Evolutionary conservation across 2,888 invertebrate species (phyloP).

Genomic region (Sarcophaga caerulescens): DNA sequence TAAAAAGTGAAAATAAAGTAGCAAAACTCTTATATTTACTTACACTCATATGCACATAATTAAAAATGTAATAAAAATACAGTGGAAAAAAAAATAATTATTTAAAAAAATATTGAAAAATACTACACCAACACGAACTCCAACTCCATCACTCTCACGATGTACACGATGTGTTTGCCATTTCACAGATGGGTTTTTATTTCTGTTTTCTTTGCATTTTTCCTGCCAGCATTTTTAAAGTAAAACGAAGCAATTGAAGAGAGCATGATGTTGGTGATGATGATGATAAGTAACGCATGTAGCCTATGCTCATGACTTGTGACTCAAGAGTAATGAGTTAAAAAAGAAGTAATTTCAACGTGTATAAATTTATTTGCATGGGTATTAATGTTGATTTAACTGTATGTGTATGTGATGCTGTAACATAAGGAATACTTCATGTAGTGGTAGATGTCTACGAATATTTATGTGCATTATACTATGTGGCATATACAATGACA

Average conservation of each 20-base stretch:
- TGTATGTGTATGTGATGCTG: neutral
- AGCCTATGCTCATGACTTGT: neutral
- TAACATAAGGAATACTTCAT: neutral
- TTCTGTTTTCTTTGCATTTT: neutral
- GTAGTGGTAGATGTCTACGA: neutral
- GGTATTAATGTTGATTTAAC: neutral
- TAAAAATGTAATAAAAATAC: conserved; percentile 45
- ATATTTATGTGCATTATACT: neutral
- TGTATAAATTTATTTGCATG: neutral
- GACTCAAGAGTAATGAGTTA: conserved; percentile 47
- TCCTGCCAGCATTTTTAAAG: conserved; percentile 11
- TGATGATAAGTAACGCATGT: conserved; percentile 2
- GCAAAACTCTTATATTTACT: too few relatives aligned
- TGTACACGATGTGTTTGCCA: neutral
- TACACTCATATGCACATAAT: conserved; percentile 26
- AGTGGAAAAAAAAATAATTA: neutral
- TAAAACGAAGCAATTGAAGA: conserved; percentile 30
- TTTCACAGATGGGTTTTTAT: neutral
- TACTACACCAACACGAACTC: conserved; percentile 5
- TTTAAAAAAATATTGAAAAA: neutral
- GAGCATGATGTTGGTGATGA: conserved; percentile 45
- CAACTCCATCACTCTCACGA: conserved; percentile 16
- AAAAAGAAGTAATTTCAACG: conserved; percentile 35
- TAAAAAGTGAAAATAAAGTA: neutral
- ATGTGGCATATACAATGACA: conserved; percentile 39